These are phyloP conservation scores for Eumaeus atala DNA, from an alignment of 1,140 invertebrate genomes.

Conservation along the genomic window DNA sequence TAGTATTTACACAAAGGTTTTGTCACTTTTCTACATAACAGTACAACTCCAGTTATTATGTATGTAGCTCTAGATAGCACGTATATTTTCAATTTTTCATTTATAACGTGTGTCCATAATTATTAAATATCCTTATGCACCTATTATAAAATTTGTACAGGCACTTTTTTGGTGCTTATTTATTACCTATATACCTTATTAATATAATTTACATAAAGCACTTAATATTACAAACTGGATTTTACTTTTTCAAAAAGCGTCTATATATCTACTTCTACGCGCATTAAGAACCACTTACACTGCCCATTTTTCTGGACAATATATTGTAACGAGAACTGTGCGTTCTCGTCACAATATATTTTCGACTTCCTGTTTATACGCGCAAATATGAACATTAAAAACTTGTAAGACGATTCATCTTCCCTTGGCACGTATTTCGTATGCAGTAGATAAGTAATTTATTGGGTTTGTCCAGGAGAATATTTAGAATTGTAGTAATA, in stretches of 20 bases:
- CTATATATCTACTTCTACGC: not conserved
- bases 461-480: too few species aligned
- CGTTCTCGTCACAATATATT: too few species aligned
- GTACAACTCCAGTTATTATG: conserved; percentile 40
- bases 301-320: too few species aligned
- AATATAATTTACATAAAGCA: conserved; percentile 3
- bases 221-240: conserved; percentile 2
- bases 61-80: not conserved
- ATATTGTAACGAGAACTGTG: too few species aligned
- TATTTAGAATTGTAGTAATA: too few species aligned
- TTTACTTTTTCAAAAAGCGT: not conserved
- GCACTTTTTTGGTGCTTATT: conserved; percentile 35
- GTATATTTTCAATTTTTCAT: conserved; percentile 5
- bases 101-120: not conserved
- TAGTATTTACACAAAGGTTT: not conserved
- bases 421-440: too few species aligned
- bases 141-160: conserved; percentile 19
- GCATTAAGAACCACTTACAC: too few species aligned
- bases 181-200: not conserved
- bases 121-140: conserved; percentile 1
- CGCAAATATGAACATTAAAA: not conserved
- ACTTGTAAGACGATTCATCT: not conserved
- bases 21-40: conserved; percentile 20
- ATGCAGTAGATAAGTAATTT: too few species aligned
- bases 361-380: not conserved